Base-by-base conservation (phyloP, 2,888 invertebrate species). In the Limnephilus lunatus region DNA sequence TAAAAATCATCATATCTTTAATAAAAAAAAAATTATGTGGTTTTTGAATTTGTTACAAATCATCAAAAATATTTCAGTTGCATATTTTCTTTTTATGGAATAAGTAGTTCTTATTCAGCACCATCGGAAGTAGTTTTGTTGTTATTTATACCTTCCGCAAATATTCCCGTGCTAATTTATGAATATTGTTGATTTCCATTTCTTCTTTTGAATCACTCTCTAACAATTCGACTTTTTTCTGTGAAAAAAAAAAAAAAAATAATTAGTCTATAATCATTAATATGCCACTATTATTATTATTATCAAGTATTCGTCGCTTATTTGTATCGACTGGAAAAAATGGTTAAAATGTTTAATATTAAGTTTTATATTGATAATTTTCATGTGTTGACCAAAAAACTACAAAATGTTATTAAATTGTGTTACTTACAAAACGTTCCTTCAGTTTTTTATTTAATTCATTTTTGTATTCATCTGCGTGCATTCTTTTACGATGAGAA, bases 401-500 rank as follows among this genome's bases (percentile, higher is more conserved):
- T 30, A 14, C 4, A 32, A 82, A 30, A 32, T 30, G 31, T 90
- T 81, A 90, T 44, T 53, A 90, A 35, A 48, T 53, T 39, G 83
- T 31, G 15, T 44, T 39, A 86, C 91, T 86, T 81, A 91, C 91
- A 81, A 68, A 80, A 19, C 81, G 32, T 44, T 91, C 86, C 14
- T 44, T 90, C 15, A 83, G 90, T 85, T 91, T 81, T 53, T 86
- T 88, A 83, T 89, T 80, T 68, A 82, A 32, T 15, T 48, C 25
- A 14, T 89, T 91, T 86, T 91, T 91, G 88, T 88, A 89, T 82
- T 91, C 82, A 31, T 91, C 91, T 25, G 48, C 32, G 30, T 92
- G 92, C 92, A 92, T 91, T 82, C 92, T 89, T 90, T 92, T 92
- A 11, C 68, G 90, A n/a, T 92, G 92, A n/a, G 91, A 83, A 35